Percentiles rank a stretch among this genome's conserved stretches.
Conservation (phyloP, 1,140 invertebrate genomes). For the Orchesella cincta region DNA sequence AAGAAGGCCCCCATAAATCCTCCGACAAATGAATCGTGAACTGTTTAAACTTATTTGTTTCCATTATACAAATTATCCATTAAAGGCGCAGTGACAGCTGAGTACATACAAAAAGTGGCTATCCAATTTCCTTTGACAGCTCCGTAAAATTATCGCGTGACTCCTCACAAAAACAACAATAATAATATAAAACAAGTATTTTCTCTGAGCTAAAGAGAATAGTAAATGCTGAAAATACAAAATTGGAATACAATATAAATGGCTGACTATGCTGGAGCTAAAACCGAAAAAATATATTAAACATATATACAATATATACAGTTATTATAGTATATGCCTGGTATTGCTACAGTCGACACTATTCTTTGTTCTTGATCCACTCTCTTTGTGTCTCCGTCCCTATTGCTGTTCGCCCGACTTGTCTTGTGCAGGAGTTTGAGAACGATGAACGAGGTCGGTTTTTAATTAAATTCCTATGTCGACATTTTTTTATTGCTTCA, state of each 20-base stretch:
- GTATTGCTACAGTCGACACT: too few relatives aligned
- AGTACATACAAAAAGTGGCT: background rate
- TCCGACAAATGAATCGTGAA: background rate
- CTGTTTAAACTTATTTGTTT: background rate
- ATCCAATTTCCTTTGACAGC: constrained; percentile 28
- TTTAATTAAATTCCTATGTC: constrained; percentile 30
- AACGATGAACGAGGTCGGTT: constrained; percentile 21
- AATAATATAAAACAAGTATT: too few relatives aligned
- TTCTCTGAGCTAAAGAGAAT: background rate
- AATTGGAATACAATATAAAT: too few relatives aligned
- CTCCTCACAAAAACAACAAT: too few relatives aligned
- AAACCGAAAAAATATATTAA: too few relatives aligned
- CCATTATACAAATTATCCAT: background rate
- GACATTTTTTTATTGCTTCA: constrained; percentile 10
- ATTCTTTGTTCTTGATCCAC: too few relatives aligned
- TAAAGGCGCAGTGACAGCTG: background rate
- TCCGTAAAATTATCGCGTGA: background rate
- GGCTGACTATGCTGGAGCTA: too few relatives aligned
- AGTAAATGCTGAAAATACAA: too few relatives aligned
- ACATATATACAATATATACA: too few relatives aligned
- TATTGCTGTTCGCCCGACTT: background rate
- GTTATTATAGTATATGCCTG: background rate
- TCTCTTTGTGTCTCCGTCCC: constrained; percentile 3
- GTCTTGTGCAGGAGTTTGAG: constrained; percentile 10
- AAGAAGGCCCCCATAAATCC: background rate